Conservation (phyloP, 2,113 vertebrate species). For the Andinoacara biseriatus region DNA sequence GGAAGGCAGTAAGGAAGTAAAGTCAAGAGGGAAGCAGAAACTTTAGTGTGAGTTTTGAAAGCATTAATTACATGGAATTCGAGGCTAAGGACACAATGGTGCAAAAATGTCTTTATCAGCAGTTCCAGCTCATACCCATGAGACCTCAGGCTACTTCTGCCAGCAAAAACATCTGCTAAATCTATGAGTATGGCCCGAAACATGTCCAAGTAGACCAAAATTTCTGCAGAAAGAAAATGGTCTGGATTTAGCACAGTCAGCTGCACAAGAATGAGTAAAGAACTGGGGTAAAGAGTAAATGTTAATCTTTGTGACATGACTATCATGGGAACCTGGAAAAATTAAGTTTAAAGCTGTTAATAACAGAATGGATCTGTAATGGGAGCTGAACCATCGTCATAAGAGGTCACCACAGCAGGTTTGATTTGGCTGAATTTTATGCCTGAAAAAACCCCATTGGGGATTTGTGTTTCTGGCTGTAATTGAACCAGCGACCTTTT, state of each 20-base stretch:
- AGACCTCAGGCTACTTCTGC: conserved; percentile 49
- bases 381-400: too few species aligned
- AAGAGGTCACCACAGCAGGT: too few species aligned
- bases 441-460: neutral
- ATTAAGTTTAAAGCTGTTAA: neutral
- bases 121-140: conserved; percentile 53
- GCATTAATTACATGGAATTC: conserved; percentile 50
- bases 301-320: conserved; percentile 26
- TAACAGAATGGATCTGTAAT: neutral
- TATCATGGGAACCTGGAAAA: conserved; percentile 1
- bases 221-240: conserved; percentile 34
- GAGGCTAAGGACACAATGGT: conserved; percentile 55
- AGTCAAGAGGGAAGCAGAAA: neutral
- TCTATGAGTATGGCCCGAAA: conserved; percentile 50
- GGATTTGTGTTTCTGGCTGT: neutral
- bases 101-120: conserved; percentile 60
- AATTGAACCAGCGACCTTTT: neutral
- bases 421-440: neutral
- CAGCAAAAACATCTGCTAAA: conserved; percentile 69
- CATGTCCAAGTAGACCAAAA: conserved; percentile 43
- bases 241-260: conserved; percentile 47
- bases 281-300: conserved; percentile 13
- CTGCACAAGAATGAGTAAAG: conserved; percentile 20
- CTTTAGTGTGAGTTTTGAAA: conserved; percentile 12
- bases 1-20: conserved; percentile 34